Base-by-base conservation (phyloP, 2,888 invertebrate genomes). In the Andrena praecox region DNA sequence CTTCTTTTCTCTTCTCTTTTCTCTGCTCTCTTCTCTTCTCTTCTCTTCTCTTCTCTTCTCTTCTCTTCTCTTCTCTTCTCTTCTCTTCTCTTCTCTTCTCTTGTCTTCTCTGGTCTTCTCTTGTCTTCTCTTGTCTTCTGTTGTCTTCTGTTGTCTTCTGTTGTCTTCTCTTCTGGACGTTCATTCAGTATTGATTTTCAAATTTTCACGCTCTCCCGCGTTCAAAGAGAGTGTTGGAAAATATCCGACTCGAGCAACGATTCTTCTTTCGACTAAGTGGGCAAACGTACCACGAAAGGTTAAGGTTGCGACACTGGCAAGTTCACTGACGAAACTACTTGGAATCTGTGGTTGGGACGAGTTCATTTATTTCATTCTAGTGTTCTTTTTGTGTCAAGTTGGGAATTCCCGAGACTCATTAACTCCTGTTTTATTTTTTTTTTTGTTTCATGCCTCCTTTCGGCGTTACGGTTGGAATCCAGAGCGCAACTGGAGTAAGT, bases 401-500 rank as follows among this genome's bases (percentile, higher is more conserved):
- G 31, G 16, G 31, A 31, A 29, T 59, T 29, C 10, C 42, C 56
- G 52, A 66, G 20, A 74, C 62, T 63, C 75, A 84, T 63, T 86
- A 77, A 85, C 83, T 80, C 78, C 82, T 84, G 66, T 82, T 81
- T 91, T 84, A 83, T 88, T 89, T 93, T 91, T 16, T 42, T 91
- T 90, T 93, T 94, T 94, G 94, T 95, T 95, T 88, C 95, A 95
- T 95, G 95, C 95, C 89, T 93, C 87, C 87, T 91, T 90, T 84
- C 84, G 87, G 84, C 84, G 84, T 87, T 84, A 86, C 86, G 77
- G 85, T 84, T 87, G 89, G 89, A 84, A 85, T 76, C 77, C 93
- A 94, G 94, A 93, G 94, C 94, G 86, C 94, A 94, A 90, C 92
- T 94, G 90, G 94, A 94, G 94, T 94, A 92, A 94, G 94, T 94